A percentile compares a stretch with the other conserved stretches of the same genome.
These are phyloP conservation scores for Phymastichus coffea DNA, from an alignment of 1,140 invertebrate genomes.

Conservation along the genomic window DNA sequence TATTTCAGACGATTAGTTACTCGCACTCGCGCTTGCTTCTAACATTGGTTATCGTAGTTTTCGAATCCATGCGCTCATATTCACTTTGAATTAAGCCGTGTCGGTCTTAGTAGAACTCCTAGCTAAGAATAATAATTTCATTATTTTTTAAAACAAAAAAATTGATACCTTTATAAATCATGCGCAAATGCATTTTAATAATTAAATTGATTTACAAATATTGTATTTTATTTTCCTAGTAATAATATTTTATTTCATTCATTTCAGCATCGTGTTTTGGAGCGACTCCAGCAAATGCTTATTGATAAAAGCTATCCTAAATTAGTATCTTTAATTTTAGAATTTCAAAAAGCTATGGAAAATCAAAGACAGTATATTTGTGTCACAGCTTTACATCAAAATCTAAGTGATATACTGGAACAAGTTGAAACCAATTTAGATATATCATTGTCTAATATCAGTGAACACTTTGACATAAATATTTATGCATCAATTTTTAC, in stretches of 20 bases:
- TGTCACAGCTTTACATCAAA: conserved; percentile 79
- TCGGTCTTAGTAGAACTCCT: too few relatives aligned
- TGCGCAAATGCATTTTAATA: too few relatives aligned
- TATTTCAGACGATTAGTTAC: too few relatives aligned
- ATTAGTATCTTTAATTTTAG: conserved; percentile 83
- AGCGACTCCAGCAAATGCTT: conserved; percentile 77
- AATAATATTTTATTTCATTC: conserved; percentile 23
- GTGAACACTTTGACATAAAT: conserved; percentile 70
- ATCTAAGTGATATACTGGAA: conserved; percentile 88
- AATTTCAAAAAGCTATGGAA: conserved; percentile 82
- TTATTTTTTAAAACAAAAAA: too few relatives aligned
- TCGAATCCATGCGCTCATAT: too few relatives aligned
- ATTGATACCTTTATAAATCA: too few relatives aligned
- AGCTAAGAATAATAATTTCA: too few relatives aligned
- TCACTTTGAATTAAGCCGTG: too few relatives aligned
- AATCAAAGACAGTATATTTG: conserved; percentile 83
- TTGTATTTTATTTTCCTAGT: background rate
- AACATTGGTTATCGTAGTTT: too few relatives aligned
- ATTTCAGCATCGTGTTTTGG: conserved; percentile 77
- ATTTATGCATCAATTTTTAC: conserved; percentile 78
- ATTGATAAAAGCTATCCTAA: conserved; percentile 84
- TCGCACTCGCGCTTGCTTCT: too few relatives aligned
- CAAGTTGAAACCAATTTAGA: conserved; percentile 92
- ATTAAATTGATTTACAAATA: too few relatives aligned
- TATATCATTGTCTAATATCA: conserved; percentile 77